Evolutionary conservation across 2,113 vertebrate species (phyloP).

Genomic region (Neoarius graeffei): DNA sequence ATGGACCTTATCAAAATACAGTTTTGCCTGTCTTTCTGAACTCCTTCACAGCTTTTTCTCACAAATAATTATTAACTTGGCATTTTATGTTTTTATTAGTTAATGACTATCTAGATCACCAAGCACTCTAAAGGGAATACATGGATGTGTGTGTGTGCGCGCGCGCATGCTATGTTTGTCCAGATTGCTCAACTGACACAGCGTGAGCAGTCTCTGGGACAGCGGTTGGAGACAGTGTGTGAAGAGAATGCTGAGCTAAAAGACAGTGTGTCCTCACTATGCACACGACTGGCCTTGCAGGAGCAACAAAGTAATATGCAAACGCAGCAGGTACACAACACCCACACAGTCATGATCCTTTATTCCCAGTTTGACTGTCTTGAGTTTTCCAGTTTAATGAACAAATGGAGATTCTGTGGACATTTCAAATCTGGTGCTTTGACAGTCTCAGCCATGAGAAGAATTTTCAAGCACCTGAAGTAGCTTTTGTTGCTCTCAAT

Average conservation of each 20-base stretch:
- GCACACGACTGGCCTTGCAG: conserved; percentile 33
- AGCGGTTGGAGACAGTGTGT: conserved; percentile 32
- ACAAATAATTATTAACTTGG: not conserved
- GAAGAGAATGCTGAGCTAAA: conserved; percentile 36
- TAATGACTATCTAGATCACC: not conserved
- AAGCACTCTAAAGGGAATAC: not conserved
- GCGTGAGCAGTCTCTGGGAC: conserved; percentile 33
- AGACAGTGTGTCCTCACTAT: conserved; percentile 36
- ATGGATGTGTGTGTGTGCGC: not conserved
- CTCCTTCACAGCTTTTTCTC: not conserved
- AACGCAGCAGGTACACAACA: conserved; percentile 42
- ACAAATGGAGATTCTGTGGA: not conserved
- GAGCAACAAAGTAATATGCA: conserved; percentile 45
- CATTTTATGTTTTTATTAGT: not conserved
- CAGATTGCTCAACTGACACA: conserved; percentile 29
- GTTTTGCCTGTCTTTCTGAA: not conserved
- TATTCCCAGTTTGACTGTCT: not conserved
- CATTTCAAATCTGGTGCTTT: not conserved
- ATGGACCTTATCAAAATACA: not conserved
- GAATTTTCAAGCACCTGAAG: not conserved
- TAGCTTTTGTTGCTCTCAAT: not conserved
- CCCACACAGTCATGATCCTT: not conserved
- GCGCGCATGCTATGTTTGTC: not conserved
- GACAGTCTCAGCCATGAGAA: not conserved
- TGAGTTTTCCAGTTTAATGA: not conserved